phyloP scores from a whole-genome alignment of 2,888 invertebrate genomes.

The Hydrotaea cyrtoneurina region DNA sequence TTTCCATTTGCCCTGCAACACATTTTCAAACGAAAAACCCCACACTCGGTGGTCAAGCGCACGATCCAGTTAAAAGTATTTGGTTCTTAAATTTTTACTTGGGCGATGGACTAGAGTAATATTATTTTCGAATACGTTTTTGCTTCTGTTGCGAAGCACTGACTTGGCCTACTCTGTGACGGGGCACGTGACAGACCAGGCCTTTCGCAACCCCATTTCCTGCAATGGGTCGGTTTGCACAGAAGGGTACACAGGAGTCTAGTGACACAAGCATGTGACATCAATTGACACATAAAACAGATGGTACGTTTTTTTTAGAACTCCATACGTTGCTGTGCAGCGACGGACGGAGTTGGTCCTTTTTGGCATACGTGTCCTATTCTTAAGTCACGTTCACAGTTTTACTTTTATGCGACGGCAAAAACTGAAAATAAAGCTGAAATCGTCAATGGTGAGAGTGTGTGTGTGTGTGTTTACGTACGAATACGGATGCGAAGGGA shows the following conservation, averaged over 20 bases:
- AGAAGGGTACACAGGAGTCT: neutral
- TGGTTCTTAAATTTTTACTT: no score
- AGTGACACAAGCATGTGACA: conserved; percentile 22
- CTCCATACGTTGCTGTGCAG: neutral
- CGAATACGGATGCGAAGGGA: neutral
- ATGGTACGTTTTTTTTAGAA: conserved; percentile 2
- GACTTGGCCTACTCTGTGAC: no score
- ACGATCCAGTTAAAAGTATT: no score
- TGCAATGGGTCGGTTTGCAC: no score
- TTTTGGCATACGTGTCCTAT: conserved; percentile 2
- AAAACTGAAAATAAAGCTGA: conserved; percentile 11
- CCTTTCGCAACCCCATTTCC: no score
- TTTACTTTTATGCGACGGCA: conserved; percentile 13
- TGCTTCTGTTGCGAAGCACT: no score
- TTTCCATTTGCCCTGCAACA: no score
- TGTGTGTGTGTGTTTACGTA: neutral
- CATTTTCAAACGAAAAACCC: no score
- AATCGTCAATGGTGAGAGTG: neutral
- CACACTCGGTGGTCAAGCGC: no score
- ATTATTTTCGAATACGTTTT: no score
- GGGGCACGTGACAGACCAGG: no score
- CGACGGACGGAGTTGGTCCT: neutral
- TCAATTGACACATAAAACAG: conserved; percentile 31
- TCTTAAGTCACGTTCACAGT: conserved; percentile 23
- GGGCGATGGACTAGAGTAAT: no score